phyloP scores from a whole-genome alignment of 1,140 invertebrate genomes.

The Heliconius eleuchia region DNA sequence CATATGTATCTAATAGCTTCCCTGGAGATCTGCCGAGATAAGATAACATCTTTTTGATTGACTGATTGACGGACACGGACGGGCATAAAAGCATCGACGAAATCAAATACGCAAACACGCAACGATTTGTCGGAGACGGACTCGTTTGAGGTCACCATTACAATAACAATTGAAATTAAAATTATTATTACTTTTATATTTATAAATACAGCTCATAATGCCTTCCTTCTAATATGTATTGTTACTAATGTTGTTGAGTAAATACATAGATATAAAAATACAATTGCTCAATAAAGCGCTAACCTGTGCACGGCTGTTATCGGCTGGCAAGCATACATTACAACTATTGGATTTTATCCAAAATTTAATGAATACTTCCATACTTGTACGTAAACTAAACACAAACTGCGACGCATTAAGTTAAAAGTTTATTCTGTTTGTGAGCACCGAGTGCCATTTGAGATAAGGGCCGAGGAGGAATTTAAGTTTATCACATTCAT shows the following conservation, averaged over 20 bases:
- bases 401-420: not conserved
- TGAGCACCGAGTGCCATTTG: not conserved
- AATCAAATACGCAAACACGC: not conserved
- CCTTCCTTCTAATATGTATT: no score
- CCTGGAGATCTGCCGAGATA: constrained; percentile 28
- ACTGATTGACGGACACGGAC: constrained; percentile 32
- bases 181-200: no score
- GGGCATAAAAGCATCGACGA: constrained; percentile 13
- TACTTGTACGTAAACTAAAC: not conserved
- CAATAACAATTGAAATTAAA: not conserved
- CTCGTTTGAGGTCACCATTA: not conserved
- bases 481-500: constrained; percentile 14
- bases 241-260: no score
- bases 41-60: constrained; percentile 33
- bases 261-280: no score
- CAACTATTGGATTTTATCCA: no score
- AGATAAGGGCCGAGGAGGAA: not conserved
- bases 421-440: not conserved
- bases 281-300: no score
- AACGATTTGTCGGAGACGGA: not conserved
- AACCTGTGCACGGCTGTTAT: no score
- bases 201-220: no score
- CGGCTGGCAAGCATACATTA: no score
- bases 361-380: no score
- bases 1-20: constrained; percentile 9